Evolutionary conservation across 2,888 invertebrate species (phyloP).

Genomic region (Euphydryas editha): DNA sequence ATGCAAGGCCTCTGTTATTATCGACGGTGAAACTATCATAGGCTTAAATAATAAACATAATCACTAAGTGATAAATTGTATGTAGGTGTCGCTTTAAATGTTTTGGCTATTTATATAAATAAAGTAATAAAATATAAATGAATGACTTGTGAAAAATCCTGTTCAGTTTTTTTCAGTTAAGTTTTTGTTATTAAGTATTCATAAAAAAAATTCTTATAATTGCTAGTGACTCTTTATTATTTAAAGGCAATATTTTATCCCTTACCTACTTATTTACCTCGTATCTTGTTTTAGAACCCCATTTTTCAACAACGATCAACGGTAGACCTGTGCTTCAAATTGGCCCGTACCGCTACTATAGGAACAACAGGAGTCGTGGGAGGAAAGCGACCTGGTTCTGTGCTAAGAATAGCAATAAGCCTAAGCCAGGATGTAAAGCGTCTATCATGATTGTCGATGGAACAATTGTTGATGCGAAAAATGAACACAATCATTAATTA

Average conservation of each 20-base stretch:
- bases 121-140: no score
- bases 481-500: slow-evolving; percentile 49
- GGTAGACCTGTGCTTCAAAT: slow-evolving; percentile 46
- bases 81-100: neutral
- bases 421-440: slow-evolving; percentile 47
- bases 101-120: neutral
- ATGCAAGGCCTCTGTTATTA: slow-evolving; percentile 44
- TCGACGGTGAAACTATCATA: slow-evolving; percentile 37
- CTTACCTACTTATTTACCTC: neutral
- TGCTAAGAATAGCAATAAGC: slow-evolving; percentile 41
- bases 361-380: slow-evolving; percentile 47
- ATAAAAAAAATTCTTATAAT: no score
- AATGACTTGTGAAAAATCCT: no score
- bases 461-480: slow-evolving; percentile 43
- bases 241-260: neutral
- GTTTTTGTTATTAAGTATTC: no score
- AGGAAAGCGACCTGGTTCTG: slow-evolving; percentile 50
- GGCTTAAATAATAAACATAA: slow-evolving; percentile 38
- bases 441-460: slow-evolving; percentile 47
- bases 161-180: no score
- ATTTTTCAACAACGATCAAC: slow-evolving; percentile 41
- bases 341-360: slow-evolving; percentile 48
- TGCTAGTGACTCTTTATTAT: no score
- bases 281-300: slow-evolving; percentile 37
- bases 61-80: slow-evolving; percentile 26